Evolutionary conservation across 1,140 invertebrate species (phyloP), one percentile per base, ranked within the genome.

Genomic region (Bacillus rossius): DNA sequence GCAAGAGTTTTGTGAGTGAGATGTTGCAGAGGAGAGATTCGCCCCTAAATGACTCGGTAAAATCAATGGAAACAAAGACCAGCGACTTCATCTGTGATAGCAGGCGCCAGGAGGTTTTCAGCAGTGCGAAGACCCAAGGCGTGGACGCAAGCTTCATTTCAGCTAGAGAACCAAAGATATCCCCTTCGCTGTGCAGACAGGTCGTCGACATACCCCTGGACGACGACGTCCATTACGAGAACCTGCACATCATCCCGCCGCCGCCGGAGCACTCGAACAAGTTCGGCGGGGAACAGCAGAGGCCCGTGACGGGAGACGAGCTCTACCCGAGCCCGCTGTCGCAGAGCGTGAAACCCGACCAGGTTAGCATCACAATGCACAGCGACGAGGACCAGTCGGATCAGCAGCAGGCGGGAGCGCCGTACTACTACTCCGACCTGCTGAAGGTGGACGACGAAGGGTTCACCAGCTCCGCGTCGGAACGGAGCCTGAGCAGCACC

Each of bases 391-490:
- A 37, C 20, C 7, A 29, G 16, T 29, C 43, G 50, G 42, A 66
- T 16, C 57, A 60, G 16, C 67, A 75, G 20, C 67, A 70, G 29
- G 61, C 68, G 2, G 73, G 74, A 26, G 89, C 88, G 14, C 90
- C 90, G 0, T 92, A 93, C 68, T 93, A 94, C 67, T 92, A 92
- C 72, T 92, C 90, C 0, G 91, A 94, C 71, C 73, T 92, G n/a
- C 61, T 75, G 22, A 67, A 68, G 59, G 60, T 49, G 0, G 65
- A 66, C 8, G 59, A 61, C 2, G 43, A 50, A 13, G 60, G 43
- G 25, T 58, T 54, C 29, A 23, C 41, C 17, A 60, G 53, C 16
- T 59, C 57, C 2, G 38, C 45, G 3, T 62, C 74, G 66, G 49
- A 64, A 10, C 50, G 37, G 52, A 55, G 43, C 45, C 16, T 57